Evolutionary conservation across 2,888 invertebrate species (phyloP).

Genomic region (Ophion obscuratus): DNA sequence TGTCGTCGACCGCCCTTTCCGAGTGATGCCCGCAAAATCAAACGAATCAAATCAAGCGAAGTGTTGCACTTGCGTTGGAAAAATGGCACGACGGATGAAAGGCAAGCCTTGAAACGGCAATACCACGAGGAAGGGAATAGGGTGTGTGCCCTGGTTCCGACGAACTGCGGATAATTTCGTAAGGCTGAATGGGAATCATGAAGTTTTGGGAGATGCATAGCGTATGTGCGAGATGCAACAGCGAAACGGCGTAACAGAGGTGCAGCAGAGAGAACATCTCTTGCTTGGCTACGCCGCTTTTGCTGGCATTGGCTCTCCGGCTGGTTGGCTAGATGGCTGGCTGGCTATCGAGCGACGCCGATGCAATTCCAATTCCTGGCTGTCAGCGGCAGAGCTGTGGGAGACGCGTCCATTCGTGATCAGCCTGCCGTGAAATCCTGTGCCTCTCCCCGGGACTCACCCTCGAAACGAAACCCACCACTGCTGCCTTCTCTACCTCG

Average conservation of each 20-base stretch:
- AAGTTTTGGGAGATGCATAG: constrained; percentile 53
- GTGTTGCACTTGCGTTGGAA: neutral
- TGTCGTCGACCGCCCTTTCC: neutral
- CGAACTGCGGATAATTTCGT: constrained; percentile 47
- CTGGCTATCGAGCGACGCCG: constrained; percentile 84
- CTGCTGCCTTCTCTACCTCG: constrained; percentile 50
- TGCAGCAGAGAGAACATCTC: constrained; percentile 63
- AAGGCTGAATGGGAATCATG: constrained; percentile 23
- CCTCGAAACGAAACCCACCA: constrained; percentile 66
- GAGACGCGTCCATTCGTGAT: constrained; percentile 84
- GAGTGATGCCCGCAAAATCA: neutral
- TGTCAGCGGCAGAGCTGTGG: constrained; percentile 84
- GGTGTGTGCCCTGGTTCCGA: constrained; percentile 31
- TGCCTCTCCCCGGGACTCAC: constrained; percentile 73
- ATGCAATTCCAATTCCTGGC: constrained; percentile 84
- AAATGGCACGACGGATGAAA: neutral
- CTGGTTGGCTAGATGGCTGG: constrained; percentile 76
- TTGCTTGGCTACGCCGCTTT: constrained; percentile 56
- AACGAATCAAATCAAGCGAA: neutral
- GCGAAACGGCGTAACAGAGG: constrained; percentile 72
- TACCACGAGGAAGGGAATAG: neutral
- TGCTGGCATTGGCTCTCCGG: constrained; percentile 47
- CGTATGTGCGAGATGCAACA: constrained; percentile 65
- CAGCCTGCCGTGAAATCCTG: constrained; percentile 84
- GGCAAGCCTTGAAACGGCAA: neutral